phyloP scores from a whole-genome alignment of 2,797 vertebrate genomes.

The Geotrypetes seraphini region DNA sequence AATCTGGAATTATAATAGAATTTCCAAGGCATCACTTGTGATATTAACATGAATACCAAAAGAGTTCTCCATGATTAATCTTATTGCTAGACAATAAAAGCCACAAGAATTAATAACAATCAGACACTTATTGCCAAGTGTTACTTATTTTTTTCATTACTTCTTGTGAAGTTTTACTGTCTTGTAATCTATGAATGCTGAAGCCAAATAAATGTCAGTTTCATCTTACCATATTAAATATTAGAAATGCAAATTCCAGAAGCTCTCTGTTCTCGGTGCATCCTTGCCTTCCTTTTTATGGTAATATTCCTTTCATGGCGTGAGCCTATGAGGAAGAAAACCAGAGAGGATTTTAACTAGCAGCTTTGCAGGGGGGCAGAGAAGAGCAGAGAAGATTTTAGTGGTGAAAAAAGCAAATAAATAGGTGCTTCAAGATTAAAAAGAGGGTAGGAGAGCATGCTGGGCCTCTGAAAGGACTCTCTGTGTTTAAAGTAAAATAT shows the following conservation, averaged over 20 bases:
- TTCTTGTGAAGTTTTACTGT: constrained; percentile 34
- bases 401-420: constrained; percentile 92
- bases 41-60: no score
- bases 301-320: constrained; percentile 72
- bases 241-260: constrained; percentile 63
- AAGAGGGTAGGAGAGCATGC: constrained; percentile 77
- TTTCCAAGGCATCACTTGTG: no score
- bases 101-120: no score
- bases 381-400: constrained; percentile 82
- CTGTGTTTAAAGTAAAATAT: constrained; percentile 76
- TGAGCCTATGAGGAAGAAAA: constrained; percentile 64
- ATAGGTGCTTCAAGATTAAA: constrained; percentile 91
- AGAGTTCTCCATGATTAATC: no score
- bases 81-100: no score
- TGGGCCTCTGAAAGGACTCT: constrained; percentile 73
- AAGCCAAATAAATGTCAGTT: constrained; percentile 58
- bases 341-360: constrained; percentile 69
- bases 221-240: constrained; percentile 59
- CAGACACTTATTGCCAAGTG: no score
- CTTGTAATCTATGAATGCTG: constrained; percentile 34
- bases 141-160: constrained; percentile 30
- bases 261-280: constrained; percentile 32
- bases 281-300: constrained; percentile 60
- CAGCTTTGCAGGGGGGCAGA: constrained; percentile 61
- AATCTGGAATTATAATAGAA: no score